Evolutionary conservation across 2,113 vertebrate species (phyloP).

Genomic region (Camelus bactrianus): DNA sequence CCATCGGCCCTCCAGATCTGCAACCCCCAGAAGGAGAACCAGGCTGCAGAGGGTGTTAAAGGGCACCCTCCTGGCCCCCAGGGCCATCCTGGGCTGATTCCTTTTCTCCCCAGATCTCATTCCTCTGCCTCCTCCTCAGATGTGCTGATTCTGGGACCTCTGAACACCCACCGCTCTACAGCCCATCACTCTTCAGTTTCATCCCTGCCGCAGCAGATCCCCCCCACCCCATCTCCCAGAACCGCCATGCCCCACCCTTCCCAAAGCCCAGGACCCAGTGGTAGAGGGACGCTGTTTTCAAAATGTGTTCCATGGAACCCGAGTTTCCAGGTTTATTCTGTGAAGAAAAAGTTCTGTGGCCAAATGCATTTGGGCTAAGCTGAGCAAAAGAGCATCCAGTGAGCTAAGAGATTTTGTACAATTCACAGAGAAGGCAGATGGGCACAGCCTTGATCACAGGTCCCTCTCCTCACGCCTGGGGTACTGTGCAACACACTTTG

Average conservation of each 20-base stretch:
- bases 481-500: neutral
- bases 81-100: neutral
- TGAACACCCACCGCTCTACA: accelerated
- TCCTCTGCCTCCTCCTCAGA: neutral
- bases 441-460: neutral
- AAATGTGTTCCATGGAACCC: neutral
- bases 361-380: neutral
- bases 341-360: neutral
- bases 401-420: accelerated
- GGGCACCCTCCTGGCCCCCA: accelerated
- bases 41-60: neutral
- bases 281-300: neutral
- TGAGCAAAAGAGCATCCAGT: neutral
- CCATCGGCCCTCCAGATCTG: neutral
- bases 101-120: neutral
- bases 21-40: neutral
- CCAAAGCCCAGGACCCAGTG: neutral
- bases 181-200: neutral
- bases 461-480: neutral
- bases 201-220: neutral
- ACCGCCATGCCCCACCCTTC: neutral
- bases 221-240: neutral
- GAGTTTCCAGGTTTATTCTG: neutral
- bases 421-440: accelerated
- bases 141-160: neutral